Base-by-base conservation (phyloP, 2,113 vertebrate species). In the Typhlomys cinereus region DNA sequence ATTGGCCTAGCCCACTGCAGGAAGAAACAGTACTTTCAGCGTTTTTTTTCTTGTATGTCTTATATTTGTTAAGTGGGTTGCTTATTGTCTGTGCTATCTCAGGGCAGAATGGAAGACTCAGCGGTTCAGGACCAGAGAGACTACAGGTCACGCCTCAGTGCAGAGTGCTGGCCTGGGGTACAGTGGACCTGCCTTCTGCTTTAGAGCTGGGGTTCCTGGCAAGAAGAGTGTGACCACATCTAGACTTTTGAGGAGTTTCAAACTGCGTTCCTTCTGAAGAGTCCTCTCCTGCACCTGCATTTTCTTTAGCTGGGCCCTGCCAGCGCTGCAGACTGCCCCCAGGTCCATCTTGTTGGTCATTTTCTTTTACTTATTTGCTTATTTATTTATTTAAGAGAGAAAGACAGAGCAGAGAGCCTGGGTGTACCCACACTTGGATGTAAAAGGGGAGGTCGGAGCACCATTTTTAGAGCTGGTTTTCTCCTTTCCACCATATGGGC, bases 211-310 rank as follows among this genome's bases (percentile, higher is more conserved):
- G 21, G 12, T 10, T 44, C 7, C 6, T 25, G 84, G 7, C 52
- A 4, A 31, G 50, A 41, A 1, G 20, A 1, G 5, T n/a, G 14
- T 21, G 6, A 36, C 25, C 2, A 46, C 11, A 11, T 34, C 39
- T 61, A 36, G 67, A 39, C 14, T 11, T 54, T 57, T 34, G 25
- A 20, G 7, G 25, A 3, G 44, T 4, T 41, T 71, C 31, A 5
- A 25, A 31, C 20, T 39, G 54, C 4, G 20, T 71, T 61, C 29
- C 31, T 59, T 20, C 23, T 61, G 2, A 1, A 4, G 21, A 3
- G 12, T 61, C 29, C 7, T n/a, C 8, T 36, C 13, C 52, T 73
- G 50, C 17, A 44, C 23, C 7, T 85, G 18, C 29, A 44, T 44
- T 73, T 57, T 27, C 64, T 54, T 69, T 48, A 69, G 15, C 23